Evolutionary conservation across 1,140 invertebrate species (phyloP), one percentile per base, ranked within the genome.

Genomic region (Gonatopus flavifemur): DNA sequence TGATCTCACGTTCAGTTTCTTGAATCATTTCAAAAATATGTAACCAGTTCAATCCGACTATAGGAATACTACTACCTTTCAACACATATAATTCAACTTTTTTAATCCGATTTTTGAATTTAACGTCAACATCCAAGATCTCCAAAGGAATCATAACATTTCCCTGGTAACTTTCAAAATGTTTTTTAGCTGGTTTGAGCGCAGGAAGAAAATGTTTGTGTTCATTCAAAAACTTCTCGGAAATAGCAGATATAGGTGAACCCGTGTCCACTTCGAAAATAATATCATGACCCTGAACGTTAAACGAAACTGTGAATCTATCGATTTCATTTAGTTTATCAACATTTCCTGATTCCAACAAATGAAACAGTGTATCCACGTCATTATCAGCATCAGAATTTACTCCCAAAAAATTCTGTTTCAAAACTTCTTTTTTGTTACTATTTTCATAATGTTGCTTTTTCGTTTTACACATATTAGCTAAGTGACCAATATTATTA

Each of bases 81-180:
- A 18, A 12, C 6, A 33, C 37, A 49, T 15, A 49, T 19, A 19
- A 33, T 30, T 33, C 20, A 4, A 41, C 32, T 41, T 13, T 49
- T 20, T 32, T 20, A 24, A 8, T 16, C 24, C 28, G 16, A 4
- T 41, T 24, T 25, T 22, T 22, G 21, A 24, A 6, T 12, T 7
- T 41, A 10, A 41, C 12, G 8, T 41, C 19, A 18, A 28, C 25
- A 28, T 28, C 25, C 6, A 28, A 7, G 6, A 28, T 28, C 6
- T 12, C 25, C 25, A 12, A 6, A 7, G 25, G 25, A 7, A 28
- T 28, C 12, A 28, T 28, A 7, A 12, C 25, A 28, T 12, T 28
- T 7, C 8, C 37, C 16, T 21, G 16, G 10, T 39, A 21, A 15
- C 10, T 20, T 39, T 20, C 10, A 39, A 39, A 39, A 6, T 36